phyloP scores from a whole-genome alignment of 2,113 vertebrate species.

The Bungarus multicinctus region DNA sequence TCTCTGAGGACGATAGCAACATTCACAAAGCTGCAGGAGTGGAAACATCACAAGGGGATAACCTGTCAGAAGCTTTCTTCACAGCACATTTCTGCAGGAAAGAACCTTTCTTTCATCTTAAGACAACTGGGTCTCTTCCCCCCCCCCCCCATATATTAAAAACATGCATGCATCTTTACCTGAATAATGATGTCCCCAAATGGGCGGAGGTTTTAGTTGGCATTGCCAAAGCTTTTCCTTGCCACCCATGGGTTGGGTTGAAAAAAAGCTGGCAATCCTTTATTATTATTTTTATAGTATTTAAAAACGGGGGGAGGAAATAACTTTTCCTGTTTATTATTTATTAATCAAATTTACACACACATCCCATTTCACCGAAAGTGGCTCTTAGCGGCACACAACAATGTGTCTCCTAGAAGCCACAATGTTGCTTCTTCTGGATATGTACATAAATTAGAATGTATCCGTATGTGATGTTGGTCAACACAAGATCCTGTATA shows the following conservation, averaged over 20 bases:
- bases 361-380: background rate
- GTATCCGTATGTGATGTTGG: background rate
- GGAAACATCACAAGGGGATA: background rate
- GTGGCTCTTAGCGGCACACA: background rate
- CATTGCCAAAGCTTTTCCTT: background rate
- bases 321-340: background rate
- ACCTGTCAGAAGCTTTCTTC: background rate
- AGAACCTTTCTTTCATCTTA: background rate
- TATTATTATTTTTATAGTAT: background rate
- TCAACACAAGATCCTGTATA: background rate
- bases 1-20: background rate
- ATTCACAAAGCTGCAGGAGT: background rate
- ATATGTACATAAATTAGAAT: background rate
- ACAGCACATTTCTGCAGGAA: background rate
- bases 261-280: background rate
- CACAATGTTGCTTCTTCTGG: background rate
- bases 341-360: background rate
- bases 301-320: background rate
- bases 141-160: background rate
- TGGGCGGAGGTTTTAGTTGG: background rate
- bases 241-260: background rate
- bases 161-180: too few relatives aligned
- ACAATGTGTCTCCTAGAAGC: background rate
- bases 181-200: background rate
- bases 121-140: background rate